phyloP scores from a whole-genome alignment of 2,113 vertebrate species.

The Puntigrus tetrazona region DNA sequence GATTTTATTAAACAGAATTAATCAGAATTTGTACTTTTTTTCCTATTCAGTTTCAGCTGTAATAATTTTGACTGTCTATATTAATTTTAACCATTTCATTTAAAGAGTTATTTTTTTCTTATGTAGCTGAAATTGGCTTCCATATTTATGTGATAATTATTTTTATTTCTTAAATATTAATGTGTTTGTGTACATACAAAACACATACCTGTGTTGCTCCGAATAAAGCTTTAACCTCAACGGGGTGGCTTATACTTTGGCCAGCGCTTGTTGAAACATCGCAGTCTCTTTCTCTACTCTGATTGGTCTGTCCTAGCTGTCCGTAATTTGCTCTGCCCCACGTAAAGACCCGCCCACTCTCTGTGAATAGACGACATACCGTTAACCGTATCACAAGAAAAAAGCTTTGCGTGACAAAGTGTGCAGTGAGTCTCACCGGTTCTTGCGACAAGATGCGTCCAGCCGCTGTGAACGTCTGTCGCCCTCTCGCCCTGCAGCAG shows the following conservation, averaged over 20 bases:
- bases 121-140: neutral
- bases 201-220: conserved; percentile 84
- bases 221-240: conserved; percentile 72
- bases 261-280: conserved; percentile 41
- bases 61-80: neutral
- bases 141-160: neutral
- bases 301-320: conserved; percentile 79
- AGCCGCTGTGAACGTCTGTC: conserved; percentile 83
- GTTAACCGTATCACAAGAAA: neutral
- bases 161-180: neutral
- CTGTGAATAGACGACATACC: conserved; percentile 73
- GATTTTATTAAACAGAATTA: too few relatives aligned
- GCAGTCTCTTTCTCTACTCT: conserved; percentile 51
- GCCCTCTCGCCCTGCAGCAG: conserved; percentile 79
- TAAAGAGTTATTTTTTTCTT: neutral
- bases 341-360: conserved; percentile 83
- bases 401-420: neutral
- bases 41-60: neutral
- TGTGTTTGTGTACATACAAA: neutral
- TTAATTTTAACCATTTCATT: neutral
- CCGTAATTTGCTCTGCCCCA: conserved; percentile 91
- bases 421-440: conserved; percentile 77
- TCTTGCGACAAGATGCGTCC: conserved; percentile 86
- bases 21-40: too few relatives aligned
- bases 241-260: conserved; percentile 61